These are phyloP conservation scores for Choreutis nemorana DNA, from an alignment of 2,888 invertebrate species.

Conservation along the genomic window DNA sequence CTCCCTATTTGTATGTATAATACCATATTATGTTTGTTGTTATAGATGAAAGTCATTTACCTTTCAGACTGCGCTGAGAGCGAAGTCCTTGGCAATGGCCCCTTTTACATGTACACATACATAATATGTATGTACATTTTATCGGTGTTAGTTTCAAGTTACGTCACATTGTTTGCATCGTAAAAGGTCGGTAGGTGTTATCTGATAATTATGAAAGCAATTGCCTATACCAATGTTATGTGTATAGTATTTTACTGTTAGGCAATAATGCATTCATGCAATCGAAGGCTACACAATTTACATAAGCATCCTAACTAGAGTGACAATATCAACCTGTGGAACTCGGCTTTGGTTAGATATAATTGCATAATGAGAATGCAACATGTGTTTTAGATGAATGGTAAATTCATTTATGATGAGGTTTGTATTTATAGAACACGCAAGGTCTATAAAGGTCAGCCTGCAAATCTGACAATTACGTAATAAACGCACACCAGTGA, in stretches of 20 bases:
- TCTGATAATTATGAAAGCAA: no score
- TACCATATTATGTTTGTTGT: no score
- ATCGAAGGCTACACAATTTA: no score
- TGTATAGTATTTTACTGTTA: no score
- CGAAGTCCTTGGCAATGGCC: slow-evolving; percentile 52
- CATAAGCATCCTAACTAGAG: no score
- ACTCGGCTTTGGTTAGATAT: no score
- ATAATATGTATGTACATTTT: slow-evolving; percentile 33
- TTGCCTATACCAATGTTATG: no score
- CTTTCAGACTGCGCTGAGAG: slow-evolving; percentile 39
- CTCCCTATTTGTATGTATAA: no score
- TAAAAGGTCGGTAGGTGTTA: slow-evolving; percentile 26
- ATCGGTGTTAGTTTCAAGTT: slow-evolving; percentile 30
- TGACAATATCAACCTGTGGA: no score
- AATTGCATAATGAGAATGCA: neutral
- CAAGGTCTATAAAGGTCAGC: slow-evolving; percentile 6
- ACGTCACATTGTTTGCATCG: slow-evolving; percentile 41
- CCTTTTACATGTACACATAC: slow-evolving; percentile 31
- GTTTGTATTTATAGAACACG: slow-evolving; percentile 6
- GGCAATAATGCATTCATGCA: no score
- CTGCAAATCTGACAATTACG: slow-evolving; percentile 12
- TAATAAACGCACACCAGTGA: slow-evolving; percentile 24
- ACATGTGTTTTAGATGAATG: neutral
- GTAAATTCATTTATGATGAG: neutral
- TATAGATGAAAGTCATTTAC: slow-evolving; percentile 54